A percentile compares a stretch with the other conserved stretches of the same genome.
Conservation (phyloP, 2,113 vertebrate genomes). For the Picathartes gymnocephalus region DNA sequence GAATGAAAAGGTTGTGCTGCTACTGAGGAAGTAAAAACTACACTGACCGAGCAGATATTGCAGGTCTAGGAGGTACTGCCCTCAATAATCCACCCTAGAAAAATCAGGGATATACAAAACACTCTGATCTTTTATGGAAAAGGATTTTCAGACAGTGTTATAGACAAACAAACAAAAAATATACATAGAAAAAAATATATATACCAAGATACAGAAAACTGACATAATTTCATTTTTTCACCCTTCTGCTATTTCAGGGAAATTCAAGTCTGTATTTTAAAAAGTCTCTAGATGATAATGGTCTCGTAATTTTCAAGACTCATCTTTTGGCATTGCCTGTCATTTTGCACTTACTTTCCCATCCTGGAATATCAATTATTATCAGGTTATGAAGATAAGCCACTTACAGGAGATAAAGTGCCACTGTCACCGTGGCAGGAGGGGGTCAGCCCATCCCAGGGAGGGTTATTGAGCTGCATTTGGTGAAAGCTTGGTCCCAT, state of each 20-base stretch:
- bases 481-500: not conserved
- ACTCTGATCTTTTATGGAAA: not conserved
- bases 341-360: constrained; percentile 17
- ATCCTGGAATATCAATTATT: constrained; percentile 50
- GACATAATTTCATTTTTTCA: not conserved
- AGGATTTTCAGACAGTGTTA: not conserved
- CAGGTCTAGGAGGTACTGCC: not conserved
- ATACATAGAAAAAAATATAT: accelerated
- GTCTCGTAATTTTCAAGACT: not conserved
- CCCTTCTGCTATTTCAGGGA: not conserved
- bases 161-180: not conserved
- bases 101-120: not conserved
- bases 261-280: not conserved
- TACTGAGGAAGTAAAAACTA: not conserved
- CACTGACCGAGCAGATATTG: not conserved
- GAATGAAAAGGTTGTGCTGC: not conserved
- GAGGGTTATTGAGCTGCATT: not conserved
- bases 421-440: not conserved
- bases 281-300: not conserved
- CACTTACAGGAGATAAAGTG: constrained; percentile 44
- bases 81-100: not conserved
- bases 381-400: constrained; percentile 55
- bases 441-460: constrained; percentile 2
- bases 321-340: not conserved
- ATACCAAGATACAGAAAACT: accelerated